These are phyloP conservation scores for Lynx canadensis DNA, from an alignment of 2,113 vertebrate species.

Conservation along the genomic window DNA sequence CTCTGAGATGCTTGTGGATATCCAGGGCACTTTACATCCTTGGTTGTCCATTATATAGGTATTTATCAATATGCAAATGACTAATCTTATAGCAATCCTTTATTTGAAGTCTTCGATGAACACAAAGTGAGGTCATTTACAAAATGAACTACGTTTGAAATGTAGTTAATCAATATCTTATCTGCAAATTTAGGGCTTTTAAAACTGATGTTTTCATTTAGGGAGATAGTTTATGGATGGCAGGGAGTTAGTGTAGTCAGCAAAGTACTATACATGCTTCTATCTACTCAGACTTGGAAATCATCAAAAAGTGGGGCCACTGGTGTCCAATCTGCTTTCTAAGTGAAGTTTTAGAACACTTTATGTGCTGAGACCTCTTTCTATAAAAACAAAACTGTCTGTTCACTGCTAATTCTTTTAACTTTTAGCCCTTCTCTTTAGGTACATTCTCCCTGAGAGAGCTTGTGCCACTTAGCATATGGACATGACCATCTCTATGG, in stretches of 20 bases:
- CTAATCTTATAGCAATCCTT: neutral
- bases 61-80: neutral
- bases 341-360: neutral
- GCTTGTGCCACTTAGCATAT: neutral
- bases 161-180: neutral
- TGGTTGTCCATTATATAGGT: neutral
- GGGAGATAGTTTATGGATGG: neutral
- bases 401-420: neutral
- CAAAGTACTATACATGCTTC: fast-evolving
- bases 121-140: neutral
- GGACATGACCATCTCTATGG: neutral
- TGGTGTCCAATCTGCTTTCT: neutral
- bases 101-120: neutral
- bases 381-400: neutral
- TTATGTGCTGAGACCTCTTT: neutral
- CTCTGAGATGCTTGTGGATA: neutral
- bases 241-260: neutral
- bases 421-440: neutral
- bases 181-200: neutral
- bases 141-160: neutral
- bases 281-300: neutral
- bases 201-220: neutral
- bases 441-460: neutral
- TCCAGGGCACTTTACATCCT: neutral
- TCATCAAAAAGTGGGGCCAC: neutral